These are phyloP conservation scores for Argyra leucocephala DNA, from an alignment of 2,888 invertebrate genomes.

Conservation along the genomic window DNA sequence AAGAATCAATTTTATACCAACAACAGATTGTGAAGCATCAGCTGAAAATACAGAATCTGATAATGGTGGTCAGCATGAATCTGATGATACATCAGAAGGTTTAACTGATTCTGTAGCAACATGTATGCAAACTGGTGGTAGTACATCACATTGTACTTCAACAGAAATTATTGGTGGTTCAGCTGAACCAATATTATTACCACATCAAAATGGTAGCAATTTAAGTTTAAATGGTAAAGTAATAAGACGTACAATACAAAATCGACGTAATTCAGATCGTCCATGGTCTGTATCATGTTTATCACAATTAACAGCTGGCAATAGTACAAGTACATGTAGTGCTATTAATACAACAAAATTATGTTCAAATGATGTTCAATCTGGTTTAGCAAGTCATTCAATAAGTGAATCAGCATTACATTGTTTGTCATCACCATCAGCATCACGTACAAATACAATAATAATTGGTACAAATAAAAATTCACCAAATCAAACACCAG, in stretches of 20 bases:
- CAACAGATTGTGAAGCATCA: constrained; percentile 67
- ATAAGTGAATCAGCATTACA: constrained; percentile 84
- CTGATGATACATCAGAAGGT: constrained; percentile 67
- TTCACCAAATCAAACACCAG: constrained; percentile 26
- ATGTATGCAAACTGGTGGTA: constrained; percentile 47
- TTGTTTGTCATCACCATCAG: constrained; percentile 52
- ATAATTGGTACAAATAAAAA: constrained; percentile 19
- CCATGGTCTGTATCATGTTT: constrained; percentile 87
- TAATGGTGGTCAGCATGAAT: constrained; percentile 51
- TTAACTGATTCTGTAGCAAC: constrained; percentile 64
- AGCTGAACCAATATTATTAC: constrained; percentile 25
- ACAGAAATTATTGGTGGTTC: constrained; percentile 46
- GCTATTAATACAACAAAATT: constrained; percentile 22
- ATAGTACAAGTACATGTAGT: constrained; percentile 31
- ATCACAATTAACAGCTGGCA: constrained; percentile 53
- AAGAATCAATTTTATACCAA: constrained; percentile 22
- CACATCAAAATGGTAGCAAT: constrained; percentile 31
- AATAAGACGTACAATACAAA: constrained; percentile 45
- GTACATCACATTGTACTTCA: constrained; percentile 46
- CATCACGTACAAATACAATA: constrained; percentile 30
- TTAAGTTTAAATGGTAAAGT: constrained; percentile 45
- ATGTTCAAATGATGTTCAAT: constrained; percentile 41
- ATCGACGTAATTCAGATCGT: constrained; percentile 46
- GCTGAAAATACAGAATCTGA: constrained; percentile 66
- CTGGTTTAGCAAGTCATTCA: constrained; percentile 58